Evolutionary conservation across 1,140 invertebrate species (phyloP).

Genomic region (Thaumetopoea pityocampa): DNA sequence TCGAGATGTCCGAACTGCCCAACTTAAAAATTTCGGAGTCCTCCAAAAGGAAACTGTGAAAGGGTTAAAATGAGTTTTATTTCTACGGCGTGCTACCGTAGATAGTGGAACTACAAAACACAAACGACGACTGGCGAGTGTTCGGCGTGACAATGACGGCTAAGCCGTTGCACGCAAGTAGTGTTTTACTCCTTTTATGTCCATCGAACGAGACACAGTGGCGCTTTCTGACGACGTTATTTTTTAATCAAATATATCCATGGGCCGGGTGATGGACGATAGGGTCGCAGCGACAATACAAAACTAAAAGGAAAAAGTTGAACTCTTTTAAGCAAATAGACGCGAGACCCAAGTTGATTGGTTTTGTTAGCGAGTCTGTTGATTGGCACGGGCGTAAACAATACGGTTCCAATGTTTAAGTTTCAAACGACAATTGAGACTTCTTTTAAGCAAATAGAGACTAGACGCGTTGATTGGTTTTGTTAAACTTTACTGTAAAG

Average conservation of each 20-base stretch:
- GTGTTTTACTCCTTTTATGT: conserved; percentile 64
- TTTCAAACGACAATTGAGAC: conserved; percentile 66
- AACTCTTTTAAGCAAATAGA: conserved; percentile 73
- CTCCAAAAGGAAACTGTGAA: conserved; percentile 4
- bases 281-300: conserved; percentile 71
- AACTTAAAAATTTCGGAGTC: conserved; percentile 15
- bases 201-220: conserved; percentile 41
- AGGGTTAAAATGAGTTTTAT: conserved; percentile 15
- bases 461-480: conserved; percentile 28
- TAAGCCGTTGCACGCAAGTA: conserved; percentile 59
- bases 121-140: conserved; percentile 41
- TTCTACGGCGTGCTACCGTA: conserved; percentile 16
- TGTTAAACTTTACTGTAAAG: conserved; percentile 21
- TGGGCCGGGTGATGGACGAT: conserved; percentile 68
- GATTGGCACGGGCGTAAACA: conserved; percentile 73
- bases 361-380: conserved; percentile 74
- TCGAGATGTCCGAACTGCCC: conserved; percentile 12
- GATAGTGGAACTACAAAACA: conserved; percentile 64
- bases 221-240: conserved; percentile 75
- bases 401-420: conserved; percentile 66
- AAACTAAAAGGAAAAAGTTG: conserved; percentile 70
- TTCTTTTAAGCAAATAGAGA: conserved; percentile 29
- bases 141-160: conserved; percentile 65
- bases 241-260: conserved; percentile 78
- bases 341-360: conserved; percentile 75